A percentile compares a stretch with the other conserved stretches of the same genome.
Conservation (phyloP, 2,113 vertebrate genomes). For the Taxidea taxus region DNA sequence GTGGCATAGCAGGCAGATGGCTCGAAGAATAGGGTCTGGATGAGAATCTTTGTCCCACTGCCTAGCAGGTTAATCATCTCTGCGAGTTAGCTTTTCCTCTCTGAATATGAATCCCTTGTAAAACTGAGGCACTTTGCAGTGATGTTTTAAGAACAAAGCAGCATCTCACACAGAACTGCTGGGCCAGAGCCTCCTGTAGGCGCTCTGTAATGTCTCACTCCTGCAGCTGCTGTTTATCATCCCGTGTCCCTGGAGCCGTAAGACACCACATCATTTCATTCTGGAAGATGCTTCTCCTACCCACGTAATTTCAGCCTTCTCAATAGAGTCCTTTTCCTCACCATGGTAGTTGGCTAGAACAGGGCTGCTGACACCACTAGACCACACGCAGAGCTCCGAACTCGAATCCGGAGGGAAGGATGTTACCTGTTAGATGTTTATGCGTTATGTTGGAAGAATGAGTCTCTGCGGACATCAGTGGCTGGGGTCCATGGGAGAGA, state of each 20-base stretch:
- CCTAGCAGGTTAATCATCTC: background rate
- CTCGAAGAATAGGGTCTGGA: background rate
- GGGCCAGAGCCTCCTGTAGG: background rate
- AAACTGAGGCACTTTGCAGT: background rate
- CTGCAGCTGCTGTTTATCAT: background rate
- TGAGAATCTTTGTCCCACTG: background rate
- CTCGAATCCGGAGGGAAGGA: background rate
- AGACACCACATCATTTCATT: background rate
- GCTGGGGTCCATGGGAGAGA: background rate
- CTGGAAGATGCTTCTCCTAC: background rate
- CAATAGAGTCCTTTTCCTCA: background rate
- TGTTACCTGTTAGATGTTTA: background rate
- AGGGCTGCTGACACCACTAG: background rate
- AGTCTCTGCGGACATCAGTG: background rate
- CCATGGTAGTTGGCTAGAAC: background rate
- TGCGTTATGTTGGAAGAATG: background rate
- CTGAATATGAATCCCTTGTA: background rate
- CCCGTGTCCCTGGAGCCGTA: background rate
- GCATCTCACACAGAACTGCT: background rate
- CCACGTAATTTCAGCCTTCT: background rate
- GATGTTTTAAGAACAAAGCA: background rate
- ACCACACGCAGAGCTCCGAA: background rate
- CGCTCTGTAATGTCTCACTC: background rate
- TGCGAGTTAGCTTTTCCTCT: background rate
- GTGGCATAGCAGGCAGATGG: background rate